Base-by-base conservation (phyloP, 2,888 invertebrate species). In the Gerris lacustris region DNA sequence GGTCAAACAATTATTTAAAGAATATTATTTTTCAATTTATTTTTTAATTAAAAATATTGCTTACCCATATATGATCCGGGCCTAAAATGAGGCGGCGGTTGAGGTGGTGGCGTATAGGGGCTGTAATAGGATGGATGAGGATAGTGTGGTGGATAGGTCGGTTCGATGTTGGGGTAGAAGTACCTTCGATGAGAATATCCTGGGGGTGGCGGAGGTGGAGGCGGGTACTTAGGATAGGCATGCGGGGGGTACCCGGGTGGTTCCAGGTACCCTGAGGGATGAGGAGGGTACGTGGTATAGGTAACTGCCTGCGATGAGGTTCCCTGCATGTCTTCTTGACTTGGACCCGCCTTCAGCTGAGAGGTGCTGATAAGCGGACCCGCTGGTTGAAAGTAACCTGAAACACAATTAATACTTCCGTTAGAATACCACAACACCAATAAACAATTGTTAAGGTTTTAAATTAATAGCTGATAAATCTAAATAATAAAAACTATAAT, bases 301-400 rank as follows among this genome's bases (percentile, higher is more conserved):
- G 93, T 9, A 55, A 55, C 55, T 11, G 55, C 83, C 75, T 84
- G 83, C 77, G 88, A 87, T 76, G 87, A 88, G 79, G 94, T 93
- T 80, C 93, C 85, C 77, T 94, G 94, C 75, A 94, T 93, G 77
- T 94, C 92, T 77, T 94, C 93, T 83, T 94, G 94, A 83, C 92
- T 94, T 81, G 91, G 92, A 80, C 92, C 92, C 92, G 85, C 80
- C 6, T 78, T 64, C 62, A 69, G 78, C 70, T 79, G 80, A 11
- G 64, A 64, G 18, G 75, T 84, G 84, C 87, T 88, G 79, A 94
- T 93, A 81, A 94, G 85, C 77, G 94, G 94, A 75, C 94, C 94
- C 77, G 94, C 93, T 77, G 94, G 94, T 83, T 94, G 94, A 83
- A 93, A 94, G 81, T 92, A 92, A 80, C 92, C 92, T 92, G 85